Evolutionary conservation across 2,888 invertebrate species (phyloP).

Genomic region (Leptinotarsa rubiginosa): DNA sequence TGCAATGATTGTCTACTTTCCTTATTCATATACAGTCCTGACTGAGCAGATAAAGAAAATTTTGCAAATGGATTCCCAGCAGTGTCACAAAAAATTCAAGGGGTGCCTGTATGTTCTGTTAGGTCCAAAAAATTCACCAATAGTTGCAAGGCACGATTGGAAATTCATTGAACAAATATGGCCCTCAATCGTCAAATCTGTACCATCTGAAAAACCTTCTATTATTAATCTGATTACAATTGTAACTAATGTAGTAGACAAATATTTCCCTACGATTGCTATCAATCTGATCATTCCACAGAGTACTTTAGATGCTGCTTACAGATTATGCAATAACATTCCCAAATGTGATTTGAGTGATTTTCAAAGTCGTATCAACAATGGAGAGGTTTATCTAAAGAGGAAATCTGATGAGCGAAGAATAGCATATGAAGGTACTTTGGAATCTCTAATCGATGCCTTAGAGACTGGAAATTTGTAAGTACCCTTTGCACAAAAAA

Average conservation of each 20-base stretch:
- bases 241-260: constrained; percentile 70
- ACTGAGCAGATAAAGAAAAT: constrained; percentile 74
- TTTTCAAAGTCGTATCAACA: constrained; percentile 63
- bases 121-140: constrained; percentile 74
- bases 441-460: constrained; percentile 69
- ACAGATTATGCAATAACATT: constrained; percentile 64
- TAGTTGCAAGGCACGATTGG: constrained; percentile 83
- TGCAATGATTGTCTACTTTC: constrained; percentile 73
- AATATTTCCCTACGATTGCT: constrained; percentile 74
- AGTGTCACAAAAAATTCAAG: constrained; percentile 78
- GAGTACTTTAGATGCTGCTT: constrained; percentile 68
- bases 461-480: constrained; percentile 68
- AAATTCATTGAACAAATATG: constrained; percentile 77
- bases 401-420: constrained; percentile 67
- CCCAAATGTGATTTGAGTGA: constrained; percentile 63
- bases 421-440: constrained; percentile 68
- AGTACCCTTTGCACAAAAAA: background rate
- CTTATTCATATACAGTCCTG: constrained; percentile 77
- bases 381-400: constrained; percentile 62
- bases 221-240: constrained; percentile 76
- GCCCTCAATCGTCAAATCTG: constrained; percentile 82
- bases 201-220: constrained; percentile 87
- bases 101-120: constrained; percentile 83
- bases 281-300: constrained; percentile 72
- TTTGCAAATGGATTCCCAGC: constrained; percentile 71